Evolutionary conservation across 2,797 vertebrate species (phyloP), one percentile per base, ranked within the genome.

Genomic region (Eutrigla gurnardus): DNA sequence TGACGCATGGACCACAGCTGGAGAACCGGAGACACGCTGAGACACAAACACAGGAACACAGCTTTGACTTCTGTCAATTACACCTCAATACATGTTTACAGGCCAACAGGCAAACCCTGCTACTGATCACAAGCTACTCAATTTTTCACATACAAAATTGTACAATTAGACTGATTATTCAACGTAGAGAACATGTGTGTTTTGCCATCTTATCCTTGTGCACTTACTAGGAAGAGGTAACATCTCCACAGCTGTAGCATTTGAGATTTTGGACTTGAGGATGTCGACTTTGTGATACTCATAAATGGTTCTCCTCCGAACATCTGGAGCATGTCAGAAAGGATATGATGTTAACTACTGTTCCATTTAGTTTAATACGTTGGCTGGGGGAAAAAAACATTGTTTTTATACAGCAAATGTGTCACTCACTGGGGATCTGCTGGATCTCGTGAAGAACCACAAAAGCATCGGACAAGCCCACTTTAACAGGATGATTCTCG

Each of bases 261-360:
- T 97, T 65, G 94, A 95, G 76, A 99, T 96, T 92, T 95, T 96
- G 70, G 96, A 96, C 93, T 97, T 97, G 42, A 96, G 93, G 74
- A 99, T 94, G 81, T 98, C 94, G 57, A 99, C 96, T 79, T 96
- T 95, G 87, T 99, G 97, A 83, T 99, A 99, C 83, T 99, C 98
- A 73, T 97, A 99, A 88, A 99, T 96, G 62, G 97, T 99, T 94
- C 96, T 97, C 91, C 97, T 95, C 47, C 96, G 95, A 74, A 98
- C 96, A 92, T 98, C 97, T 98, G 82, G 25, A 54, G 75, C 58
- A 77, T 6, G 25, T 65, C 65, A 59, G 45, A 87, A 47, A 78
- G 39, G 37, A 84, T 1, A 52, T 1, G 4, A 53, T 32, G 36
- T 64, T 33, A 37, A 54, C 63, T 1, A 43, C n/a, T 6, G 3